Percentiles rank a stretch among this genome's conserved stretches.
Evolutionary conservation across 2,113 vertebrate genomes (phyloP).

Genomic region (Bubo bubo): DNA sequence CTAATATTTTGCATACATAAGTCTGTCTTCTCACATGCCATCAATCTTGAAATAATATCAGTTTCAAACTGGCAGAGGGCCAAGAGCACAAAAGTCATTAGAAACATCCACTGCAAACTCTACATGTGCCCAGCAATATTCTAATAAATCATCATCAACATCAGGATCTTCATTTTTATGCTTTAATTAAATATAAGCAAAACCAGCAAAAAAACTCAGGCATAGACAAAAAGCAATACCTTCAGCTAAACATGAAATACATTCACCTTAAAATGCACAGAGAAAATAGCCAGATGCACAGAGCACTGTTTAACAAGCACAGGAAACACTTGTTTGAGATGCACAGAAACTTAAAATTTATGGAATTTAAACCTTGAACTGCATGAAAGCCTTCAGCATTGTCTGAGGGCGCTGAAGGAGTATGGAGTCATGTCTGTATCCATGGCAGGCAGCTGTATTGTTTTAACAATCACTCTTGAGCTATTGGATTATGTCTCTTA

Average conservation of each 20-base stretch:
- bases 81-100: not conserved
- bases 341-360: not conserved
- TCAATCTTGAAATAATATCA: not conserved
- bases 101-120: not conserved
- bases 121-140: not conserved
- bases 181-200: not conserved
- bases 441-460: not conserved
- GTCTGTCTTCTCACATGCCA: not conserved
- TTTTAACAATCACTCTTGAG: not conserved
- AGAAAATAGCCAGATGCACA: not conserved
- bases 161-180: not conserved
- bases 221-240: rapidly evolving
- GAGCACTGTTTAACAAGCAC: not conserved
- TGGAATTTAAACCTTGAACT: not conserved
- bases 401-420: not conserved
- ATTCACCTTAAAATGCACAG: not conserved
- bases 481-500: too few species aligned
- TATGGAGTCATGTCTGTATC: not conserved
- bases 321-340: not conserved
- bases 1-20: not conserved
- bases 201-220: not conserved
- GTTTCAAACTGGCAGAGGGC: not conserved
- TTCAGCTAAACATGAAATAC: not conserved
- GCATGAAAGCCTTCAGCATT: not conserved
- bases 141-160: not conserved